phyloP scores from a whole-genome alignment of 2,797 vertebrate genomes.

The Aplochiton taeniatus region DNA sequence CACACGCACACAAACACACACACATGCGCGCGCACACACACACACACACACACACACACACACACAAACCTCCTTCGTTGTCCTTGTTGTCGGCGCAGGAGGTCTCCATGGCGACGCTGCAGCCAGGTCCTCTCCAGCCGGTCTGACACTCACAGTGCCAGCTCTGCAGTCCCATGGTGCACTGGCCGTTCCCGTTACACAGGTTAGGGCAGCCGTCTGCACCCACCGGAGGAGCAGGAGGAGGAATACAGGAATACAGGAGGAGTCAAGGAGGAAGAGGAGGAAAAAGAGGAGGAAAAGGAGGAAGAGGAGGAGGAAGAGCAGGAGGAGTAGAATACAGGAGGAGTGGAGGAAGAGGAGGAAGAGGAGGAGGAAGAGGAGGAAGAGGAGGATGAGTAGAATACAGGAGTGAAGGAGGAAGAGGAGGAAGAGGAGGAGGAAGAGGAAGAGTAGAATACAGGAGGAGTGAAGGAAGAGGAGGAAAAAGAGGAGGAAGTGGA shows the following conservation, averaged over 20 bases:
- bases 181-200: constrained; percentile 86
- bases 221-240: neutral
- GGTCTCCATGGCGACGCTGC: constrained; percentile 87
- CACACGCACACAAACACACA: neutral
- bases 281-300: constrained; percentile 27
- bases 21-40: neutral
- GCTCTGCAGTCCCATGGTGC: constrained; percentile 87
- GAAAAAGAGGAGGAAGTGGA: neutral
- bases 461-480: neutral
- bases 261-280: constrained; percentile 35
- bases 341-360: constrained; percentile 1
- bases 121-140: constrained; percentile 85
- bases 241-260: constrained; percentile 9
- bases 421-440: neutral
- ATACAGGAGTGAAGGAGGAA: neutral
- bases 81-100: constrained; percentile 84
- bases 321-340: constrained; percentile 8
- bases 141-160: constrained; percentile 89
- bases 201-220: constrained; percentile 86
- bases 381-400: neutral
- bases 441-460: too few species aligned
- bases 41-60: neutral
- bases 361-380: constrained; percentile 21
- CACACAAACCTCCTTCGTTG: constrained; percentile 82
- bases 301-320: neutral